phyloP scores from a whole-genome alignment of 2,888 invertebrate genomes.

The Caenorhabditis becei region DNA sequence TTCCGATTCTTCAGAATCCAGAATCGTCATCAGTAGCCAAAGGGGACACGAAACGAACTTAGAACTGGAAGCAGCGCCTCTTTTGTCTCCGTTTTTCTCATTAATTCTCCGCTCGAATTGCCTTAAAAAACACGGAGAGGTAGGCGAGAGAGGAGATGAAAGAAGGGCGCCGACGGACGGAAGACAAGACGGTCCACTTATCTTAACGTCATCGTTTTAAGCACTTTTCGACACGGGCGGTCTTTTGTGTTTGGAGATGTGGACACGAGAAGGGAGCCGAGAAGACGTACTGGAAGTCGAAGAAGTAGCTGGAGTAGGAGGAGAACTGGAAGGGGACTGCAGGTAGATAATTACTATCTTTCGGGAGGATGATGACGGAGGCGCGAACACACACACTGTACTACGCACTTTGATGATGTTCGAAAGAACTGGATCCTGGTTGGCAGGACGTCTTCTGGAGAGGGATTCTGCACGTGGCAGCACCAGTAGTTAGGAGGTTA shows the following conservation, averaged over 20 bases:
- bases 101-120: conserved; percentile 58
- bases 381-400: conserved; percentile 28
- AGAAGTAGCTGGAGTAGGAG: background rate
- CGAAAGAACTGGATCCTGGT: conserved; percentile 9
- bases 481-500: conserved; percentile 9
- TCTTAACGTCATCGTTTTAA: conserved; percentile 63
- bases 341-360: conserved; percentile 51
- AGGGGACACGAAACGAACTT: background rate
- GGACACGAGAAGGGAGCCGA: background rate
- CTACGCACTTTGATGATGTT: conserved; percentile 52
- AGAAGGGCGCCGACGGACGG: conserved; percentile 12
- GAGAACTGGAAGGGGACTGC: conserved; percentile 13
- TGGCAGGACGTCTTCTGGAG: conserved; percentile 21
- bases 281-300: background rate
- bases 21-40: background rate
- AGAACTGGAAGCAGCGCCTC: conserved; percentile 18
- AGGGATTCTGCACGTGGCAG: conserved; percentile 5
- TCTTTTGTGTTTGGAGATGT: conserved; percentile 1
- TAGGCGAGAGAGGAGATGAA: conserved; percentile 25
- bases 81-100: conserved; percentile 58
- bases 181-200: conserved; percentile 36
- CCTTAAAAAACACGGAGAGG: conserved; percentile 30
- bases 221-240: conserved; percentile 58
- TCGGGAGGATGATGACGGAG: conserved; percentile 29
- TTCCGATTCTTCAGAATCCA: background rate